Base-by-base conservation (phyloP, 2,888 invertebrate species). In the Rhopalosiphum nymphaeae region DNA sequence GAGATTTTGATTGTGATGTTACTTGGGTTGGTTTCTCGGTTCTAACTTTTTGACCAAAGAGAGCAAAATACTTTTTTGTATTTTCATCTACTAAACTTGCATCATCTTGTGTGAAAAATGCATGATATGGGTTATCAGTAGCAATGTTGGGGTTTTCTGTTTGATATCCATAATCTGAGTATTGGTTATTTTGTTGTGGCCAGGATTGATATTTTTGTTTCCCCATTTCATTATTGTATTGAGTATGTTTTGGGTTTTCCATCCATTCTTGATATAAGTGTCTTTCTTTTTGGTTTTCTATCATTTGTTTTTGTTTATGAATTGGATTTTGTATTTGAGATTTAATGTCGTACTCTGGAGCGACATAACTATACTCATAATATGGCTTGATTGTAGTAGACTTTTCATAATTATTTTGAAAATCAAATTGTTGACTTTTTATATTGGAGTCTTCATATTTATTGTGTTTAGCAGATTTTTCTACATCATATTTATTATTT, bases 61-160 rank as follows among this genome's bases (percentile, higher is more conserved):
- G 97, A 56, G 97, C 97, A 95, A 97, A 97, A 94, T 97, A 97
- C 95, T 97, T 97, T 95, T 97, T 97, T 9, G 97, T 97, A 94
- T 97, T 97, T 95, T 97, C 97, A 95, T 97, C 97, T 95, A 97
- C 96, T 95, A 97, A 96, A 94, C 97, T 96, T 95, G 97, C 96
- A 95, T 97, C 96, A 95, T 97, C 97, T 95, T 97, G 97, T 29
- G 97, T 97, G 96, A 97, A 97, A 95, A 97, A 97, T 67, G 97
- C 96, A 95, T 97, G 96, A 95, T 97, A 96, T 16, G 97, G 96
- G 95, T 96, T 95, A 36, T 95, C 95, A 29, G 95, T 95, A 42
- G 85, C 94, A 36, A 92, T 67, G 16, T 56, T 92, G 21, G 91
- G n/a, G 89, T 91, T 88, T 86, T 92, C 92, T 56, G 92, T 92